Conservation (phyloP, 2,797 vertebrate species). For the Amblyopsis hoosieri region DNA sequence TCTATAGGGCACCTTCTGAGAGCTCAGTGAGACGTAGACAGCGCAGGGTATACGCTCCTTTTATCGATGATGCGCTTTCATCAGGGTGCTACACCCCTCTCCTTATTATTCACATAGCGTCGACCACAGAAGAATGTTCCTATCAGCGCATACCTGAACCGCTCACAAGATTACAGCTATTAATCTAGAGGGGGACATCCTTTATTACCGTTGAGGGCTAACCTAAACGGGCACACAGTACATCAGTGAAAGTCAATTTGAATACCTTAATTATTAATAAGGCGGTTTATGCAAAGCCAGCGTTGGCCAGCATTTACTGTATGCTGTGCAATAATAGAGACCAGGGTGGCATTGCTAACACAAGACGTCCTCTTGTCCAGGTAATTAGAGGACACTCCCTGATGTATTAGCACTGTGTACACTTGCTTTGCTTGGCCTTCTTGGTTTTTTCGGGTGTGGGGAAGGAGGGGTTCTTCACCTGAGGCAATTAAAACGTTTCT, state of each 20-base stretch:
- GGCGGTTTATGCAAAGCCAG: conserved; percentile 23
- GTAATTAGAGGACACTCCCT: conserved; percentile 32
- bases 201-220: conserved; percentile 61
- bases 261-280: conserved; percentile 70
- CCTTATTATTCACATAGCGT: conserved; percentile 63
- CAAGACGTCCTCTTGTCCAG: conserved; percentile 13
- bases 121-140: conserved; percentile 40
- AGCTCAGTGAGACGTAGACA: no score
- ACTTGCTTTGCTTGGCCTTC: conserved; percentile 17
- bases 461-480: no score
- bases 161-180: conserved; percentile 60
- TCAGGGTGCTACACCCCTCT: background rate
- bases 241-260: conserved; percentile 58
- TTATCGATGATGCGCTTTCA: no score
- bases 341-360: conserved; percentile 16
- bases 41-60: no score
- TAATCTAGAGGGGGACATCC: conserved; percentile 60
- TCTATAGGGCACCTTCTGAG: no score
- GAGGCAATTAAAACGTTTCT: conserved; percentile 22
- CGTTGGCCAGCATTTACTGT: conserved; percentile 42
- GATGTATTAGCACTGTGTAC: conserved; percentile 10
- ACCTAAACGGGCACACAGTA: conserved; percentile 55
- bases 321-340: conserved; percentile 30
- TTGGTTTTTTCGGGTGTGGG: conserved; percentile 7
- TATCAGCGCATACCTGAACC: conserved; percentile 23